Conservation (phyloP, 2,113 vertebrate genomes). For the Pholis gunnellus region DNA sequence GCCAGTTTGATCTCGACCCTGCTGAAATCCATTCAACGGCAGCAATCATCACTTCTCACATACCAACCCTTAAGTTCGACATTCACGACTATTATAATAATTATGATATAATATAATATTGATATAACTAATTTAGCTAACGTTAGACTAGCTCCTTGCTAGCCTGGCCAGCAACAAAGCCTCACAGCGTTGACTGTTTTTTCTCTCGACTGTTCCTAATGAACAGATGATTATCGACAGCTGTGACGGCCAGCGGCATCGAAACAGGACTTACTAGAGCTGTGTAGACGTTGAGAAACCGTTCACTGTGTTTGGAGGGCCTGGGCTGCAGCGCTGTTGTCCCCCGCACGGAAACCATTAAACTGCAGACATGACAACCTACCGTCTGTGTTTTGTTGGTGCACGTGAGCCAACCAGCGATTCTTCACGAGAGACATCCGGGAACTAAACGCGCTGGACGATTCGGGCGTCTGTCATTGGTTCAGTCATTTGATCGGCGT, state of each 20-base stretch:
- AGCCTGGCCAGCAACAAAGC: constrained; percentile 7
- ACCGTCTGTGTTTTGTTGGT: constrained; percentile 57
- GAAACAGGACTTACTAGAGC: constrained; percentile 51
- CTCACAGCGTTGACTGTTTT: not conserved
- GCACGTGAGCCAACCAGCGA: constrained; percentile 59
- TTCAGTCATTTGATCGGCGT: not conserved
- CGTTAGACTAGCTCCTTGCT: constrained; percentile 20
- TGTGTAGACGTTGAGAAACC: not conserved
- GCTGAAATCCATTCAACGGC: not conserved
- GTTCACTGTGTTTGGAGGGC: not conserved
- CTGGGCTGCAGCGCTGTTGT: not conserved
- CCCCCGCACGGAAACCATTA: not conserved
- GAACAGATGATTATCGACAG: not conserved
- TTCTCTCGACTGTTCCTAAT: not conserved
- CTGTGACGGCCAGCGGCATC: not conserved
- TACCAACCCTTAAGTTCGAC: not conserved
- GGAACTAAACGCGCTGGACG: not conserved
- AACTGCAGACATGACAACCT: constrained; percentile 35
- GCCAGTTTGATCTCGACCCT: not conserved
- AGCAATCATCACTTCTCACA: not conserved
- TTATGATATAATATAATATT: not conserved
- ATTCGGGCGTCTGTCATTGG: constrained; percentile 53
- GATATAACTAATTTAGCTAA: not conserved
- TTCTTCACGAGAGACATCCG: constrained; percentile 61
- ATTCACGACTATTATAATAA: not conserved